These are phyloP conservation scores for Frankliniella fusca DNA, from an alignment of 2,888 invertebrate species.

Conservation along the genomic window DNA sequence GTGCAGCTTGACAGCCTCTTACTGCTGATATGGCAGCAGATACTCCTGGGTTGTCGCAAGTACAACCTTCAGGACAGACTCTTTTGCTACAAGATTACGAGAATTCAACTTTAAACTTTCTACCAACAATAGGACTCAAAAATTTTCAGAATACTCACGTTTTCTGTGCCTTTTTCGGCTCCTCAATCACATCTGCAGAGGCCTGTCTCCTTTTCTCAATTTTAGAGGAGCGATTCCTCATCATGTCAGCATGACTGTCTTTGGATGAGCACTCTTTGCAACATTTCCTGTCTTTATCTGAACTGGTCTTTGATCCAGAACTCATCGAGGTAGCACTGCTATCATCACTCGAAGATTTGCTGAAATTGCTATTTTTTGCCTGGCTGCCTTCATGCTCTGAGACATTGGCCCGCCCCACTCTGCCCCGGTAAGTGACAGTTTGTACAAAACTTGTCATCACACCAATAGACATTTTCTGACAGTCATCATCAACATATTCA, in stretches of 20 bases:
- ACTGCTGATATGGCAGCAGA: background rate
- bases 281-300: background rate
- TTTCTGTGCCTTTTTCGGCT: too few species aligned
- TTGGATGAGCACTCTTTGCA: background rate
- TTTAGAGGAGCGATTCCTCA: background rate
- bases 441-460: constrained; percentile 4
- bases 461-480: background rate
- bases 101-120: background rate
- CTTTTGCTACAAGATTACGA: background rate
- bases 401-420: background rate
- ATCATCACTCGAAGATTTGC: constrained; percentile 1
- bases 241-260: background rate
- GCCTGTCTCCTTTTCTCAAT: background rate
- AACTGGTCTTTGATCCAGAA: background rate
- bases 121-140: too few species aligned
- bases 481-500: background rate
- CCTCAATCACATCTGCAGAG: too few species aligned
- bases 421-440: background rate
- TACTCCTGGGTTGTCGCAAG: background rate
- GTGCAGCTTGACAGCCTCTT: background rate
- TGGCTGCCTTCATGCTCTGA: background rate
- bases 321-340: background rate
- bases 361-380: background rate
- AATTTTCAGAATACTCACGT: too few species aligned
- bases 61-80: background rate